phyloP scores from a whole-genome alignment of 2,797 vertebrate species.

The Leontocebus nigricollis region DNA sequence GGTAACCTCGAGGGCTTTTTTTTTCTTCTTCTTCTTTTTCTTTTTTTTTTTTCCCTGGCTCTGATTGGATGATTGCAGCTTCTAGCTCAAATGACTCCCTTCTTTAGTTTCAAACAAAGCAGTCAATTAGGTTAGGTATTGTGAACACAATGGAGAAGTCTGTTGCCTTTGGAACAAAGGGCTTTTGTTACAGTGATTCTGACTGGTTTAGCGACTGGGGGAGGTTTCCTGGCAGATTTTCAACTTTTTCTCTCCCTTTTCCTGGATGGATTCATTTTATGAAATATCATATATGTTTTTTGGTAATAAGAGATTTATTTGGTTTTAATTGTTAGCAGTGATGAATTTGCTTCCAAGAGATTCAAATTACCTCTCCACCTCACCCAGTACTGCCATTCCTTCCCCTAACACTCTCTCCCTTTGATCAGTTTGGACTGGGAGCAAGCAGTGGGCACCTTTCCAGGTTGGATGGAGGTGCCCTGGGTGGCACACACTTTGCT shows the following conservation, averaged over 20 bases:
- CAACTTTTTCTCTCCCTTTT: neutral
- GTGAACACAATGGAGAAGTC: neutral
- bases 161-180: conserved; percentile 51
- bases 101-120: conserved; percentile 56
- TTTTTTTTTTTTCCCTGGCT: neutral
- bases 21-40: neutral
- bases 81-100: conserved; percentile 5
- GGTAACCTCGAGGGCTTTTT: neutral
- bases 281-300: neutral
- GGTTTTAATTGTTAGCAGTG: neutral
- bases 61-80: neutral
- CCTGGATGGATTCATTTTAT: neutral
- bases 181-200: conserved; percentile 40
- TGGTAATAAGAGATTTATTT: neutral
- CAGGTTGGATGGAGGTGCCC: neutral
- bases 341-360: neutral
- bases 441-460: neutral
- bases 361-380: neutral
- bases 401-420: neutral
- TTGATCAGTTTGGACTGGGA: neutral
- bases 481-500: neutral
- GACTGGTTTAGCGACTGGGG: neutral
- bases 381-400: accelerated
- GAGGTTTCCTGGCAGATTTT: conserved; percentile 10
- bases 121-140: conserved; percentile 64